phyloP scores from a whole-genome alignment of 2,888 invertebrate genomes.

The Syrista parreyssii region DNA sequence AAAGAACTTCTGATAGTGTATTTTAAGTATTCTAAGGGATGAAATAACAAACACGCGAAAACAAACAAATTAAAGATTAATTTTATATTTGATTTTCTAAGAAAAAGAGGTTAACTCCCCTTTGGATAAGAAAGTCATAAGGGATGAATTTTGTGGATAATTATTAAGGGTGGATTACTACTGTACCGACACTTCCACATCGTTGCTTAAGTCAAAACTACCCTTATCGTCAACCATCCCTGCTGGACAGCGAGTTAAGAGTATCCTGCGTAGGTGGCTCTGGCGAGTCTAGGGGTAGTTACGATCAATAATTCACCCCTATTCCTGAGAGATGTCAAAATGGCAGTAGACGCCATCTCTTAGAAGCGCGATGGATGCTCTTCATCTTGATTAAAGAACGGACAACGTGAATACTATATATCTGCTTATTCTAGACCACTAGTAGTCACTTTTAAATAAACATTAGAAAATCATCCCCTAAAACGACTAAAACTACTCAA shows the following conservation, averaged over 20 bases:
- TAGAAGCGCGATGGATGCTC: slow-evolving; percentile 26
- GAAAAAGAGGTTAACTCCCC: not conserved
- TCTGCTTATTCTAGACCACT: not conserved
- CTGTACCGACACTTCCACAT: not conserved
- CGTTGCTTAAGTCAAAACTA: slow-evolving; percentile 6
- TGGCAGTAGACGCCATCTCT: slow-evolving; percentile 60
- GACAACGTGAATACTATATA: not conserved
- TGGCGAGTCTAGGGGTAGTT: slow-evolving; percentile 34
- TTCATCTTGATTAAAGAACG: not conserved
- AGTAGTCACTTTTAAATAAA: not conserved
- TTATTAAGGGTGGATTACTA: not conserved
- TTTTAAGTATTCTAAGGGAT: not conserved
- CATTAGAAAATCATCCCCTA: not conserved
- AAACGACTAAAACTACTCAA: not conserved
- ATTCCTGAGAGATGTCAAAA: slow-evolving; percentile 44
- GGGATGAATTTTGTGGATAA: not conserved
- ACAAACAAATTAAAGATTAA: not conserved
- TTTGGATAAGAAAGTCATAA: not conserved
- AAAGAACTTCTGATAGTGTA: not conserved
- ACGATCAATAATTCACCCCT: slow-evolving; percentile 54
- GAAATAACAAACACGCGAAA: not conserved
- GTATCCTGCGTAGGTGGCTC: slow-evolving; percentile 53
- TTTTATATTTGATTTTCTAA: not conserved
- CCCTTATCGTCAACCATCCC: slow-evolving; percentile 22
- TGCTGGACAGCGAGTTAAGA: slow-evolving; percentile 30